Evolutionary conservation across 1,140 invertebrate genomes (phyloP).

Genomic region (Sitobion miscanthi): DNA sequence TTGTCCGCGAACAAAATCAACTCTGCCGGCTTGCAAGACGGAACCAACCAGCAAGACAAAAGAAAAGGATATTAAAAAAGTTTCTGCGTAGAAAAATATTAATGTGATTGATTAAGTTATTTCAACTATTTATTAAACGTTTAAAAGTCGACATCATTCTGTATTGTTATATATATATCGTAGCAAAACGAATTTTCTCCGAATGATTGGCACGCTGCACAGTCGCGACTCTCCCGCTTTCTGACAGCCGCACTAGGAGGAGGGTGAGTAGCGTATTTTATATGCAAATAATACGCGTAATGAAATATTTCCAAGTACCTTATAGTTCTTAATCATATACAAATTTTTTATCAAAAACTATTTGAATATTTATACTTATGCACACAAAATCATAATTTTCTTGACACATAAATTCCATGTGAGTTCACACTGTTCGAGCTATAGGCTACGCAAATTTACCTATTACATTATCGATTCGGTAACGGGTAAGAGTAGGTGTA

Average conservation of each 20-base stretch:
- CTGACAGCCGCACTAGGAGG: background rate
- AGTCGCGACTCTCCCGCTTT: background rate
- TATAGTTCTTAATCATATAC: background rate
- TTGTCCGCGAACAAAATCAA: background rate
- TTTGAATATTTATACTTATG: background rate
- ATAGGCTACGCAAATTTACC: background rate
- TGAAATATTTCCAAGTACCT: background rate
- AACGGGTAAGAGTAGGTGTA: background rate
- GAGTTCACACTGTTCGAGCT: background rate
- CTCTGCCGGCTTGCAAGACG: background rate
- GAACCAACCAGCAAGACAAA: conserved; percentile 4
- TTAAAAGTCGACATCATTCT: background rate
- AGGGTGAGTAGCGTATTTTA: background rate
- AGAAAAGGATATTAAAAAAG: conserved; percentile 33
- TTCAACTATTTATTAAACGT: conserved; percentile 24
- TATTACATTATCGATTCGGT: background rate
- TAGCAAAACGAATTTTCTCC: background rate
- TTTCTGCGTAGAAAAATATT: background rate
- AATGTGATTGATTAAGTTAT: conserved; percentile 1
- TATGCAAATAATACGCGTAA: background rate
- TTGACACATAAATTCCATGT: background rate
- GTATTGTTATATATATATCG: background rate
- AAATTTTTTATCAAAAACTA: background rate
- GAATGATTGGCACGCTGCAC: background rate
- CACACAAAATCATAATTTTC: background rate